Evolutionary conservation across 1,140 invertebrate species (phyloP), one percentile per base, ranked within the genome.

Genomic region (Berghia stephanieae): DNA sequence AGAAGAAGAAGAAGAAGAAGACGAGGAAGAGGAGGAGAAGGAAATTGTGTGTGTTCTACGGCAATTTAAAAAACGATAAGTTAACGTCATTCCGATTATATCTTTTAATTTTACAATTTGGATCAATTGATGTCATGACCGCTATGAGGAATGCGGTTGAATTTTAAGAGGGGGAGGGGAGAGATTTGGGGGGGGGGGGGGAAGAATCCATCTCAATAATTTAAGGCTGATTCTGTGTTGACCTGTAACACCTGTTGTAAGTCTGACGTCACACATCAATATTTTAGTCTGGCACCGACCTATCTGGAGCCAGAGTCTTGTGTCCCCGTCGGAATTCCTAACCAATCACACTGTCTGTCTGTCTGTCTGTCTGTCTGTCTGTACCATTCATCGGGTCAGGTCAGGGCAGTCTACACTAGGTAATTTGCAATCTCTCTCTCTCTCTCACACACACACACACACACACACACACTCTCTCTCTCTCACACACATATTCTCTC

Each of bases 1-100:
- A 79, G 31, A 66, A 31, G 60, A 66, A 66, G 60, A 66, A 34
- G 31, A 66, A 66, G 60, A 66, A 34, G 13, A n/a, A n/a, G n/a
- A n/a, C n/a, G n/a, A n/a, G n/a, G n/a, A n/a, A n/a, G n/a, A n/a
- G n/a, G n/a, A n/a, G 31, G 31, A 21, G 63, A 34, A 66, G 63
- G 63, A 34, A 66, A 66, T 27, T 34, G 34, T 24, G 34, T 24
- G 13, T n/a, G 31, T 24, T 24, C 1, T 0, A 21, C 34, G 16
- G 16, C 63, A n/a, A 27, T 27, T 66, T 66, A 34, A 16, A 66
- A 34, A 66, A 16, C 21, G 34, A 34, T 21, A 21, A n/a, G 16
- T 34, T 21, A 27, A 24, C 31, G 63, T n/a, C 63, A 34, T 27
- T 66, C 16, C 16, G 18, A 18, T 52, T 24, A 16, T 16, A 18